phyloP scores from a whole-genome alignment of 1,140 invertebrate genomes.

The Pollicipes pollicipes region DNA sequence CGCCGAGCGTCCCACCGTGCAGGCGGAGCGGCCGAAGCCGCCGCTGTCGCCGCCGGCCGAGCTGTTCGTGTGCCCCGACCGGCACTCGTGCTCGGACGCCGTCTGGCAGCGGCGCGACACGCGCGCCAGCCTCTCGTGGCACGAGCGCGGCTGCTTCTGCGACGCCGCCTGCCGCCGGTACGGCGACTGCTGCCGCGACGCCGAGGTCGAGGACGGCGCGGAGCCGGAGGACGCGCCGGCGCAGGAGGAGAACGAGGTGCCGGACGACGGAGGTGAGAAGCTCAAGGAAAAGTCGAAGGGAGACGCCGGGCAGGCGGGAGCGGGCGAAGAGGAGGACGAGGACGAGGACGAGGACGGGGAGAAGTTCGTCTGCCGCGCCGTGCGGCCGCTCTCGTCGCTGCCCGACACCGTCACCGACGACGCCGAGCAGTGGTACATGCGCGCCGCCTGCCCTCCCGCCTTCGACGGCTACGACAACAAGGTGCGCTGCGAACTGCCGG shows the following conservation, averaged over 20 bases:
- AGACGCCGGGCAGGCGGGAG: not conserved
- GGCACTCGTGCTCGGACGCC: not conserved
- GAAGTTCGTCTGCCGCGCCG: conserved; percentile 3
- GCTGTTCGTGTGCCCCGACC: not conserved
- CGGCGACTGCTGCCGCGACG: not conserved
- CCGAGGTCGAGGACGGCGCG: not conserved
- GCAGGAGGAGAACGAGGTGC: not conserved
- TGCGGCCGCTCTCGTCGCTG: conserved; percentile 4
- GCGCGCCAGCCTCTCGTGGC: not conserved
- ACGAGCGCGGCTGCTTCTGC: not conserved
- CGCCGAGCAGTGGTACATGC: conserved; percentile 6
- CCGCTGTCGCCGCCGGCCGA: not conserved
- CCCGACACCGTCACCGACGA: not conserved
- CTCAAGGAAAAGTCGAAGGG: not conserved
- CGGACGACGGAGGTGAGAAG: not conserved
- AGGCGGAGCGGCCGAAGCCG: not conserved
- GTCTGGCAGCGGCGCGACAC: not conserved
- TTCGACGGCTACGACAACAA: conserved; percentile 6
- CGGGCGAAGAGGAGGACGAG: conserved; percentile 10
- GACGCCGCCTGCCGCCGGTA: not conserved
- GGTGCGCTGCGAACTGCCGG: conserved; percentile 6
- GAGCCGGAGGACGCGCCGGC: not conserved
- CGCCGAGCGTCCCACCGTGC: not conserved
- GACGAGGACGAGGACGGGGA: not conserved
- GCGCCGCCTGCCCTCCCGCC: not conserved